Evolutionary conservation across 1,140 invertebrate genomes (phyloP), one percentile per base, ranked within the genome.

Genomic region (Colletes gigas): DNA sequence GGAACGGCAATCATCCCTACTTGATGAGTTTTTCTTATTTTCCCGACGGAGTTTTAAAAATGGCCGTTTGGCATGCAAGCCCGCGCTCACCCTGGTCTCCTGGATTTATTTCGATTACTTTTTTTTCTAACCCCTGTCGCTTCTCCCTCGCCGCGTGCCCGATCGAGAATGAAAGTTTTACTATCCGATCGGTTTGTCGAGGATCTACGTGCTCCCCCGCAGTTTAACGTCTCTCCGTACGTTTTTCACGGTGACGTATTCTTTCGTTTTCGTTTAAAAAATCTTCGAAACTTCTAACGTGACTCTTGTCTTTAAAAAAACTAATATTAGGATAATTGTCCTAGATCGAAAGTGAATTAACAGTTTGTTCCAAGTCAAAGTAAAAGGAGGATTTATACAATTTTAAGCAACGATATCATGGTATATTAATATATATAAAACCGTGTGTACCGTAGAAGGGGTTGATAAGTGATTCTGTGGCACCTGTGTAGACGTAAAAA

Each of bases 21-120:
- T 90, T 88, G 89, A 89, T 89, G 89, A 90, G 90, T 90, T 90
- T 90, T 89, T 90, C 89, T 90, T 90, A 89, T 89, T 90, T 90
- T 90, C 88, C 90, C 89, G 84, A 67, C 82, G 90, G 88, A 89
- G 88, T 90, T 90, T 90, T 89, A 90, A 90, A 90, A 90, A 90
- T 85, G 88, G 84, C 83, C 86, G 88, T 82, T 89, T 90, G 87
- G 84, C 89, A 90, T 90, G 89, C 89, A 89, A 90, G 87, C 87
- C 82, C 72, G 63, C 41, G 57, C 79, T 77, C 82, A 44, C 74
- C 74, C 78, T 47, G 75, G 75, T 83, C 84, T 84, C 77, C 62
- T 75, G 83, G 83, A 89, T 89, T 90, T 90, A 90, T 90, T 90
- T 88, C 88, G 86, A 86, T 90, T 90, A 86, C 82, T 86, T 89